Conservation (phyloP, 1,140 invertebrate genomes). For the Bemisia tabaci region DNA sequence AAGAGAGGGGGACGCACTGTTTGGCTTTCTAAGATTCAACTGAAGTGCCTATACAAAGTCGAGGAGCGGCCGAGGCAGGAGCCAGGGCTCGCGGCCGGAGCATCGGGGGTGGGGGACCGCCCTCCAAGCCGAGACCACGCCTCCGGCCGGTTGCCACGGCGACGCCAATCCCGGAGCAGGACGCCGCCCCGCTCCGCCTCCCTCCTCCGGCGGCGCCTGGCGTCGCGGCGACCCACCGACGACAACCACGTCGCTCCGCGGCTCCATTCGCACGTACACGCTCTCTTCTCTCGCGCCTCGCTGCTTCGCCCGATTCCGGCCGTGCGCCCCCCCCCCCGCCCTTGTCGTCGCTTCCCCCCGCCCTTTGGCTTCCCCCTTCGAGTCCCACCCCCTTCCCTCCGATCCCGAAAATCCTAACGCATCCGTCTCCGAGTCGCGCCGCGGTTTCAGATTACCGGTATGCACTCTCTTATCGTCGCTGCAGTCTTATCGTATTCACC, state of each 20-base stretch:
- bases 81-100: slow-evolving; percentile 1
- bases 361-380: not conserved
- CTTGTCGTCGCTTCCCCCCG: not conserved
- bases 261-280: not conserved
- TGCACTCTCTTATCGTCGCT: no score
- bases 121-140: not conserved
- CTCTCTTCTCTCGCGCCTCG: not conserved
- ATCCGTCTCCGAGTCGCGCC: no score
- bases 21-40: slow-evolving; percentile 26
- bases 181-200: not conserved
- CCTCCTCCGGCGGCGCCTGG: not conserved
- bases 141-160: not conserved
- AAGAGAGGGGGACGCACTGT: slow-evolving; percentile 23
- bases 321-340: not conserved
- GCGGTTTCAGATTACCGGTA: no score
- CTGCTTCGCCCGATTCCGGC: not conserved
- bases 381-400: not conserved
- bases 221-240: slow-evolving; percentile 7
- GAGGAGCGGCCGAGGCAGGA: slow-evolving; percentile 13
- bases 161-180: not conserved
- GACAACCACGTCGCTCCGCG: slow-evolving; percentile 9
- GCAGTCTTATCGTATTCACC: no score
- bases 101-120: no score
- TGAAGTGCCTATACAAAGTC: slow-evolving; percentile 26
- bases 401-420: no score